Base-by-base conservation (phyloP, 2,888 invertebrate species). In the Sphaerophoria taeniata region DNA sequence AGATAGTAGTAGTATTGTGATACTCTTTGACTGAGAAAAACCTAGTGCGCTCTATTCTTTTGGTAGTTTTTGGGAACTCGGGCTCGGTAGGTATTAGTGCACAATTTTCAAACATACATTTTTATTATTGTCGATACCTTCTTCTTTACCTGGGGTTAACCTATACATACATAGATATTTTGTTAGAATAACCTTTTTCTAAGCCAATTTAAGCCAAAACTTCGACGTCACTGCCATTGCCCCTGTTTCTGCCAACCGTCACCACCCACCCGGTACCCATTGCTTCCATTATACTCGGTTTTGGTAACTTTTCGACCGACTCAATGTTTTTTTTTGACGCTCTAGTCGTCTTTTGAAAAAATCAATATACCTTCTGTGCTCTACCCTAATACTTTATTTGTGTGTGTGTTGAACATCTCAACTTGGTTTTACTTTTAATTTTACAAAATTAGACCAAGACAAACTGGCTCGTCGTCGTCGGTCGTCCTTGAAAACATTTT, bases 21-120 rank as follows among this genome's bases (percentile, higher is more conserved):
- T 74, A 55, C 9, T 43, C 47, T 47, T 14, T 70, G 70, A 69
- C 70, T 56, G 70, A 24, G 70, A 67, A 83, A 82, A 80, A 84
- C 84, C 84, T 84, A 80, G 80, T 80, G 60, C 80, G 75, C 80
- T 84, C 84, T 75, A 80, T 75, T 65, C 75, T 49, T 69, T 80
- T 72, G 47, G 74, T 67, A 74, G 74, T 67, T 84, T 83, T 72
- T 36, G 65, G 58, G 47, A 43, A 43, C 55, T 60, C 51, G 43
- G 49, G 49, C 55, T 60, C 51, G 43, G 56, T 67, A 24, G 1
- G 24, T 24, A 65, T 80, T 80, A 80, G 71, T 9, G 34, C 60
- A 55, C 71, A 80, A 71, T 80, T 63, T 72, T n/a, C n/a, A n/a
- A n/a, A n/a, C n/a, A 65, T 60, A 16, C 24, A 71, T 75, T 65